Evolutionary conservation across 2,113 vertebrate species (phyloP), one percentile per base, ranked within the genome.

Genomic region (Chloropsis hardwickii): DNA sequence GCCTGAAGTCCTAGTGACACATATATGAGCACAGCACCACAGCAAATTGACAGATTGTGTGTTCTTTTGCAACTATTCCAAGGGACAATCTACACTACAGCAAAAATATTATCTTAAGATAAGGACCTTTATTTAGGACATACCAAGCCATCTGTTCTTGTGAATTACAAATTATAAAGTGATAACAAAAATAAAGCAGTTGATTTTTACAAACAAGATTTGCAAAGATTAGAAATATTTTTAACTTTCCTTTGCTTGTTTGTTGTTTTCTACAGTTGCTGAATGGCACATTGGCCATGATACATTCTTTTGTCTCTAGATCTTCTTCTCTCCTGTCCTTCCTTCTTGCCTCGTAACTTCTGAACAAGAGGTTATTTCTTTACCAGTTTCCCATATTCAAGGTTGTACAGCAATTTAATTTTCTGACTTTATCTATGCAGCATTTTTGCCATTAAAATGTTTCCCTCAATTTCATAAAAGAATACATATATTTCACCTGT

Each of bases 401-500:
- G 37, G 56, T 9, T 61, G 14, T 37, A 69, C 4, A 71, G 15
- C 21, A 84, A 65, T 91, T 92, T 61, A 24, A 15, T 82, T 69
- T 80, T 66, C 29, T 82, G 62, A 47, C 23, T 90, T 82, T 76
- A 87, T 69, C 58, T 70, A 70, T 47, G 47, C 47, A 70, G 62
- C 27, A 24, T 56, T 91, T 77, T 93, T 80, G 54, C 44, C 62
- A 83, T 70, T 77, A 93, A 91, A 88, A 77, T 45, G 18, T 73
- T 77, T n/a, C 44, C 64, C 67, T 83, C 35, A 65, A 40, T 93
- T 95, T 91, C 58, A 50, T 60, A 71, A 84, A 96, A 92, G 37
- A 76, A 56, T n/a, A 67, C 14, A 61, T 64, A 64, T 88, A 88
- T 83, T 92, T 95, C 90, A 91, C 74, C 70, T 94, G 84, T 90